A percentile compares a stretch with the other conserved stretches of the same genome.
Evolutionary conservation across 64 coral and sea anemone species (phyloP).

Genomic region (Actinia tenebrosa): DNA sequence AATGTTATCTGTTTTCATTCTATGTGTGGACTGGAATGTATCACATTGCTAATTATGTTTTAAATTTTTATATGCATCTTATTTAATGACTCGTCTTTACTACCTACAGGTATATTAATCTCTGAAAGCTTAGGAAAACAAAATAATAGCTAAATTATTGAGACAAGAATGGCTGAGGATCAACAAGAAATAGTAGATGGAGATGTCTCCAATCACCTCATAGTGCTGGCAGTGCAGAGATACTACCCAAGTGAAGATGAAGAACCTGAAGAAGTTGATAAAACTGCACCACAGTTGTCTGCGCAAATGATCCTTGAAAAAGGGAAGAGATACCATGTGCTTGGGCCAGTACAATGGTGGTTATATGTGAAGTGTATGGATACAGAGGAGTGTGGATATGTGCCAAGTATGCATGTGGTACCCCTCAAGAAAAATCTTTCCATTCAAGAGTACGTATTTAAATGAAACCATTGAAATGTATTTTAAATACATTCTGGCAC

Average conservation of each 20-base stretch:
- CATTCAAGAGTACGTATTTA: conserved; percentile 41
- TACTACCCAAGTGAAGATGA: conserved; percentile 52
- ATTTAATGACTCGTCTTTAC: too few relatives aligned
- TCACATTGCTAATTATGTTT: too few relatives aligned
- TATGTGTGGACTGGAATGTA: too few relatives aligned
- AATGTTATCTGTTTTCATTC: too few relatives aligned
- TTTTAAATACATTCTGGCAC: too few relatives aligned
- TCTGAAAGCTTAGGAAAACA: too few relatives aligned
- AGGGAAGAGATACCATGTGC: conserved; percentile 40
- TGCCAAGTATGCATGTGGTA: conserved; percentile 68
- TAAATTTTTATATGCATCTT: too few relatives aligned
- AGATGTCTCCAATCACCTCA: conserved; percentile 11
- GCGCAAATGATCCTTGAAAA: conserved; percentile 51
- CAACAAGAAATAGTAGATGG: background rate
- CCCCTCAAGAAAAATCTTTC: conserved; percentile 58
- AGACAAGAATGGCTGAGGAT: background rate
- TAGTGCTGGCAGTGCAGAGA: conserved; percentile 55
- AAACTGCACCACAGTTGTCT: conserved; percentile 53
- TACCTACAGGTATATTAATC: too few relatives aligned
- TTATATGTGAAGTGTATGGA: conserved; percentile 50
- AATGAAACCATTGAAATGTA: too few relatives aligned
- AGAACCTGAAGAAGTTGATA: conserved; percentile 24
- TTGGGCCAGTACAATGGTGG: conserved; percentile 52
- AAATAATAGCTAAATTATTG: too few relatives aligned
- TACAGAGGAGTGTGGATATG: conserved; percentile 58